Base-by-base conservation (phyloP, 2,888 invertebrate species). In the Hirtodrosophila confusa region DNA sequence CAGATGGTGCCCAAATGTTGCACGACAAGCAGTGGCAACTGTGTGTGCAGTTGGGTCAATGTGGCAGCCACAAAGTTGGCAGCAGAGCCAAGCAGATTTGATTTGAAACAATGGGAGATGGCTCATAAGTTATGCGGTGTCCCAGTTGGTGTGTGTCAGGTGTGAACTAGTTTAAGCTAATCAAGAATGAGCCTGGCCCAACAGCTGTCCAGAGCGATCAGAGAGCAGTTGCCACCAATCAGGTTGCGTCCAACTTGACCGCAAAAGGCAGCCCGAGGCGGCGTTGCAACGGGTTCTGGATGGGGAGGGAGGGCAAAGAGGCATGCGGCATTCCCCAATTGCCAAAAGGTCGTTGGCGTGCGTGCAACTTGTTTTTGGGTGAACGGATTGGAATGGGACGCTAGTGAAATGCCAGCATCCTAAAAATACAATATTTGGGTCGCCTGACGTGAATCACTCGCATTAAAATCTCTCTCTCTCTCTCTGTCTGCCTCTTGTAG, bases 101-200 rank as follows among this genome's bases (percentile, higher is more conserved):
- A 23, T 51, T 72, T 51, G 56, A 62, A 48, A 50, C 53, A 53
- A 60, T 64, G 61, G 54, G 47, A 60, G 49, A 12, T 44, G 39
- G 53, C 75, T 75, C 73, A 75, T 75, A 61, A 75, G 17, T 73
- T 57, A 73, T 75, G 71, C 65, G 41, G 53, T 43, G 51, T 51
- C 43, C 56, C 61, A 61, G 48, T 62, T 77, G 63, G 50, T 53
- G 43, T 36, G 50, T 72, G 66, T 64, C 67, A 64, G 75, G 63
- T 65, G 80, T 70, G 69, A 82, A 86, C 82, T 84, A 84, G 82
- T 82, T 86, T 67, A 80, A 82, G 82, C 84, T 87, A 80, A 86
- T 82, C 87, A 78, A 50, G 71, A 27, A 4, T 48, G 76, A 67
- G 64, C 73, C 72, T 66, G 73, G 65, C 73, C 67, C 41, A 57